Evolutionary conservation across 2,797 vertebrate species (phyloP).

Genomic region (Potorous gilbertii): DNA sequence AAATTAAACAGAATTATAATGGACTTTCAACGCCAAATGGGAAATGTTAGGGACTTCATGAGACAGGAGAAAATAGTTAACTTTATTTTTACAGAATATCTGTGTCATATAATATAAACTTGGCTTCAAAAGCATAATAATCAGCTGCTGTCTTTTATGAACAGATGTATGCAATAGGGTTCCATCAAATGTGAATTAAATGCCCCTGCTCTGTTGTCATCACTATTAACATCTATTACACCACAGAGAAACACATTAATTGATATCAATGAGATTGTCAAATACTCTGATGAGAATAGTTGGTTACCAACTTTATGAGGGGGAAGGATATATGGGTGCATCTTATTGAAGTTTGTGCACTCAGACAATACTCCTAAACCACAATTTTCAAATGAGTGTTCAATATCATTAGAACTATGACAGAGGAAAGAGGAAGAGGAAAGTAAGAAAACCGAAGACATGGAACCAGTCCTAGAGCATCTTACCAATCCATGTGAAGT

Average conservation of each 20-base stretch:
- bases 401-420: not conserved
- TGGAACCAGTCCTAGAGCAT: not conserved
- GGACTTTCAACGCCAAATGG: not conserved
- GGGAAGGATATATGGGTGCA: not conserved
- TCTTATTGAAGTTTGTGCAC: not conserved
- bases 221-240: not conserved
- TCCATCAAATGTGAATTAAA: not conserved
- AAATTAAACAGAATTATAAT: not conserved
- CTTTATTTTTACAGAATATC: conserved; percentile 1
- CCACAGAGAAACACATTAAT: not conserved
- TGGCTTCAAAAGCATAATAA: not conserved
- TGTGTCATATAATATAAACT: not conserved
- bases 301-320: not conserved
- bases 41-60: not conserved
- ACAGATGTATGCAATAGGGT: not conserved
- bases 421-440: not conserved
- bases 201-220: not conserved
- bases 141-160: not conserved
- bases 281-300: not conserved
- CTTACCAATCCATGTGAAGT: not conserved
- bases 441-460: not conserved
- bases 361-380: not conserved
- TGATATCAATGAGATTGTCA: not conserved
- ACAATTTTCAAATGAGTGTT: not conserved
- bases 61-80: not conserved